Base-by-base conservation (phyloP, 2,113 vertebrate genomes). In the Zosterops lateralis region DNA sequence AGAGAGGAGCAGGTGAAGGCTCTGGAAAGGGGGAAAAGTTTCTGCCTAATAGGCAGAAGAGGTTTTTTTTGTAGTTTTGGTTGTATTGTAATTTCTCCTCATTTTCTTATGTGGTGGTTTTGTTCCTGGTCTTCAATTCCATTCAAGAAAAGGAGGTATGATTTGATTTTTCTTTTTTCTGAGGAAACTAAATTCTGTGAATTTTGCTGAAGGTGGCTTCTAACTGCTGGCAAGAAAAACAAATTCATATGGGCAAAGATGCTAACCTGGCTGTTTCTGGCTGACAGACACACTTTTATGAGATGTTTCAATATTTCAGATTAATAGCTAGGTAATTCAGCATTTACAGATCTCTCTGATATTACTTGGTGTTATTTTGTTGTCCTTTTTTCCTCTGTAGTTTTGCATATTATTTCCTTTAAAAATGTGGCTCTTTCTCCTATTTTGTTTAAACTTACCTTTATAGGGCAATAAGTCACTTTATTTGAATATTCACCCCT, bases 61-160 rank as follows among this genome's bases (percentile, higher is more conserved):
- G 14, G 1, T 1, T 57, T 50, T 86, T 26, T 26, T 4, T 18
- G 3, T 40, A 29, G 14, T 31, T 31, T 8, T 24, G 1, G 1
- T 22, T 58, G n/a, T 7, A 1, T 9, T 73, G 18, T 68, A 2
- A 4, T 38, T 68, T 78, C 8, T 38, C 3, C 14, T 32, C 0
- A 2, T 80, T 65, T 56, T 65, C n/a, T 42, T 34, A 2, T 3
- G 7, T 26, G 14, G 10, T 13, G 2, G 12, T 82, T 70, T 76
- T 70, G 9, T 38, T 61, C 22, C 14, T 14, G 5, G 4, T 50
- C 25, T 86, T 82, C 7, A 20, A 3, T 67, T 66, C 32, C 14
- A 15, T 70, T 54, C 38, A 76, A 32, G 54, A 5, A 26, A 42
- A 65, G 47, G 34, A 53, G 6, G 20, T 32, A 18, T 14, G 20